Evolutionary conservation across 2,797 vertebrate species (phyloP).

Genomic region (Cyclura pinguis): DNA sequence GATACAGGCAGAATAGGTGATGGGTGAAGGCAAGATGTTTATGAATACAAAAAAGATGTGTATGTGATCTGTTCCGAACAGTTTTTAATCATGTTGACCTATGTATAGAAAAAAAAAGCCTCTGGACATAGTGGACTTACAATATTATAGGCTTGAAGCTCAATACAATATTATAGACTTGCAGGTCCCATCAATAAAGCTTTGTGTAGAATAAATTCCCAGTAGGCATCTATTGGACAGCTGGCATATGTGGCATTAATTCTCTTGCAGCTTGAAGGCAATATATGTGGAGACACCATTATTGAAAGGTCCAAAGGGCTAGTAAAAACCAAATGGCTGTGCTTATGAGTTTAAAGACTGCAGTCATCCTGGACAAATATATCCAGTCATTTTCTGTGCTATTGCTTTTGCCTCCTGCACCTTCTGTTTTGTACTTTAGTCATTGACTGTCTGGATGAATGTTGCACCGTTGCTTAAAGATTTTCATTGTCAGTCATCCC

Average conservation of each 20-base stretch:
- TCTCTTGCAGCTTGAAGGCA: not conserved
- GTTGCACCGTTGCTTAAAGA: not conserved
- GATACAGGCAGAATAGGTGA: not conserved
- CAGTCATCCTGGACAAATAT: rapidly evolving
- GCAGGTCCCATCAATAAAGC: not conserved
- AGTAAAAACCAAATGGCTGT: slow-evolving; percentile 2
- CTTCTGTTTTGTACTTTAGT: rapidly evolving
- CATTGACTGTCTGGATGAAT: not conserved
- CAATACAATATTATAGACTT: not conserved
- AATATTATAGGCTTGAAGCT: not conserved
- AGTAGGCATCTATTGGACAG: not conserved
- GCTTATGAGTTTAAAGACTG: not conserved
- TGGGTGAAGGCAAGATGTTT: not conserved
- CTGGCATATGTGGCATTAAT: not conserved
- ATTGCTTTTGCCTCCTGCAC: not conserved
- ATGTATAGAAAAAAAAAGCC: not conserved
- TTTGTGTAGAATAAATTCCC: slow-evolving; percentile 7
- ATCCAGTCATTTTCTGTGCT: not conserved
- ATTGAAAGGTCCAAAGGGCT: not conserved
- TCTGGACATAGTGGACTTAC: not conserved
- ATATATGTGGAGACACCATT: not conserved
- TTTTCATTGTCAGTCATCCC: slow-evolving; percentile 30
- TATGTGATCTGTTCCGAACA: not conserved
- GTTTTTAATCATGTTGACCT: not conserved
- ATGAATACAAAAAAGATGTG: not conserved